Percentiles rank a stretch among this genome's conserved stretches.
Evolutionary conservation across 2,888 invertebrate species (phyloP).

Genomic region (Caenorhabditis becei): DNA sequence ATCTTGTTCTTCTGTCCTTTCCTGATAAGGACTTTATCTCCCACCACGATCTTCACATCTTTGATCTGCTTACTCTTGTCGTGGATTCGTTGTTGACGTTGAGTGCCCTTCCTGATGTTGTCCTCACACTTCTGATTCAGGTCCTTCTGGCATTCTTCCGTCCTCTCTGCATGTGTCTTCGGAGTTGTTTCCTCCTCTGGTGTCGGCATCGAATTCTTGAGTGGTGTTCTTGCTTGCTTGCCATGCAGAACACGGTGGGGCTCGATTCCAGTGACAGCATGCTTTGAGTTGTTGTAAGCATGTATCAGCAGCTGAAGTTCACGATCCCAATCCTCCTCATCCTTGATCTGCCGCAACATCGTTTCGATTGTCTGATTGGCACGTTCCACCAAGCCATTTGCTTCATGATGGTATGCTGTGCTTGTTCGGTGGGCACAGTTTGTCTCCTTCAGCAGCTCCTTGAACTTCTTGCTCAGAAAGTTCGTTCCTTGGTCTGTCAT

Average conservation of each 20-base stretch:
- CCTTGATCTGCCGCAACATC: conserved; percentile 18
- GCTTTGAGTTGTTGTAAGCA: conserved; percentile 44
- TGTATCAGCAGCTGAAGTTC: conserved; percentile 35
- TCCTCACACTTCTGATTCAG: neutral
- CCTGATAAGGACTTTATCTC: conserved; percentile 16
- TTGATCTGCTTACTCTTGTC: neutral
- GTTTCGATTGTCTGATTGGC: conserved; percentile 53
- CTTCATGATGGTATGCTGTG: conserved; percentile 54
- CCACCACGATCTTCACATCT: neutral
- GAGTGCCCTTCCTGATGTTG: neutral
- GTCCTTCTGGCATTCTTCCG: neutral
- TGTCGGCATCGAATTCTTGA: neutral
- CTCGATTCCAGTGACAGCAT: conserved; percentile 33
- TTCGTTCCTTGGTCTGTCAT: conserved; percentile 35
- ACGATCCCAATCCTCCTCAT: conserved; percentile 50
- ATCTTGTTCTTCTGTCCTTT: conserved; percentile 5
- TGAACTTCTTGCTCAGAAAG: conserved; percentile 17
- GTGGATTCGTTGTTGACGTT: neutral
- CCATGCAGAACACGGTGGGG: conserved; percentile 29
- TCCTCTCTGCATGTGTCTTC: neutral
- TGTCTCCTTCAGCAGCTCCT: neutral
- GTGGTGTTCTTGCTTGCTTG: neutral
- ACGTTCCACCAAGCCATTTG: conserved; percentile 62
- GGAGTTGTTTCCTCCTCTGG: neutral
- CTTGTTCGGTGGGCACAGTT: neutral